Evolutionary conservation across 2,888 invertebrate genomes (phyloP).

Genomic region (Gandaritis pyraliata): DNA sequence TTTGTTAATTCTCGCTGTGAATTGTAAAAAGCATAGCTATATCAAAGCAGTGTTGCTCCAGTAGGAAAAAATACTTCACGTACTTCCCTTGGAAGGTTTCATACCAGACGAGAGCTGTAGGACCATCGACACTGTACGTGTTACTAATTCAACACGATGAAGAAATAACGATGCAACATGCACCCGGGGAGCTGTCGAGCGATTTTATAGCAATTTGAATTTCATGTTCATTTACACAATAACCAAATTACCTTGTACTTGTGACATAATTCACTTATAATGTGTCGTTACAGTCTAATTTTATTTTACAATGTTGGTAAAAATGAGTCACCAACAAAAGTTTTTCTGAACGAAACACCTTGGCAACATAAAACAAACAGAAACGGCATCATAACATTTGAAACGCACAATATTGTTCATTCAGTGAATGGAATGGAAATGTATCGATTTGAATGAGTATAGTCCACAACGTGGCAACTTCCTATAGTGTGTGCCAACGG

Average conservation of each 20-base stretch:
- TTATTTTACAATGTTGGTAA: slow-evolving; percentile 1
- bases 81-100: too few relatives aligned
- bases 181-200: slow-evolving; percentile 52
- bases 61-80: too few relatives aligned
- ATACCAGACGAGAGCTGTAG: background rate
- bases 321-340: slow-evolving; percentile 5
- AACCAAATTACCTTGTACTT: slow-evolving; percentile 49
- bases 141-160: slow-evolving; percentile 58
- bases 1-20: too few relatives aligned
- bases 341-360: slow-evolving; percentile 45
- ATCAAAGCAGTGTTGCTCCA: too few relatives aligned
- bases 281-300: slow-evolving; percentile 4
- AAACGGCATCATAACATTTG: slow-evolving; percentile 58
- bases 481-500: slow-evolving; percentile 65
- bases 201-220: slow-evolving; percentile 58
- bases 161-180: slow-evolving; percentile 64
- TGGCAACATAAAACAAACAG: slow-evolving; percentile 63
- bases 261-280: slow-evolving; percentile 34
- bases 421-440: slow-evolving; percentile 71
- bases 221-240: slow-evolving; percentile 55
- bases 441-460: slow-evolving; percentile 67
- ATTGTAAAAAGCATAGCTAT: too few relatives aligned
- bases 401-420: slow-evolving; percentile 65
- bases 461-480: slow-evolving; percentile 72
- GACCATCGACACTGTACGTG: slow-evolving; percentile 1